A percentile compares a stretch with the other conserved stretches of the same genome.
phyloP scores from a whole-genome alignment of 2,888 invertebrate species.

The Oegoconia quadripuncta region DNA sequence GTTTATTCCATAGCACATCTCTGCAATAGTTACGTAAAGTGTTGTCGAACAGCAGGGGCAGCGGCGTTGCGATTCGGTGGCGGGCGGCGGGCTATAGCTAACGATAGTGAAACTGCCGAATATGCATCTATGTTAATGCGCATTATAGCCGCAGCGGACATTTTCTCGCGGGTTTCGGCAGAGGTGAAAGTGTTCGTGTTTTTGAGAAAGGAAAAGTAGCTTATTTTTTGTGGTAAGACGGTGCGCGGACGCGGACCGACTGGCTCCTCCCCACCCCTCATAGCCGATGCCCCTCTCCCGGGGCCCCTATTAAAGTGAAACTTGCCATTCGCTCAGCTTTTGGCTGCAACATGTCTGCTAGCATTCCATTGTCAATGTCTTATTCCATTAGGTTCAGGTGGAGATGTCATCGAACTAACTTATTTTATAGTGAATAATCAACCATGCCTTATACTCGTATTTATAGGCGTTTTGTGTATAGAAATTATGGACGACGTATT shows the following conservation, averaged over 20 bases:
- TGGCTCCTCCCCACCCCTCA: slow-evolving; percentile 16
- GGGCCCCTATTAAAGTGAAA: slow-evolving; percentile 61
- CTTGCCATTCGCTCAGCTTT: slow-evolving; percentile 34
- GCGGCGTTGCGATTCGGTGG: background rate
- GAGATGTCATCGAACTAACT: background rate
- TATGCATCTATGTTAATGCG: slow-evolving; percentile 36
- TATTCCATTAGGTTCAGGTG: background rate
- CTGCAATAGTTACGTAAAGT: slow-evolving; percentile 24
- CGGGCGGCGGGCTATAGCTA: slow-evolving; percentile 8
- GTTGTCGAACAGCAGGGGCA: slow-evolving; percentile 6
- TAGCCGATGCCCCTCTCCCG: slow-evolving; percentile 15
- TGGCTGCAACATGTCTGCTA: slow-evolving; percentile 24
- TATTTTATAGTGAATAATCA: too few relatives aligned
- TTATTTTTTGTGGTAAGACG: slow-evolving; percentile 65
- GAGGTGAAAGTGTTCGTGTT: slow-evolving; percentile 71
- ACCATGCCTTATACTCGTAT: too few relatives aligned
- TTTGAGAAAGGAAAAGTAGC: slow-evolving; percentile 76
- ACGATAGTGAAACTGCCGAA: slow-evolving; percentile 35
- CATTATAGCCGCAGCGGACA: slow-evolving; percentile 28
- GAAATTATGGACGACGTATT: too few relatives aligned
- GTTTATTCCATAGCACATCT: too few relatives aligned
- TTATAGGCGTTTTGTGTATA: too few relatives aligned
- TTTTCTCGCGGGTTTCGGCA: slow-evolving; percentile 61
- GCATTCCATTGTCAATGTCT: slow-evolving; percentile 24
- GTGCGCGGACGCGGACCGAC: slow-evolving; percentile 54